Conservation (phyloP, 2,113 vertebrate genomes). For the Micromys minutus region DNA sequence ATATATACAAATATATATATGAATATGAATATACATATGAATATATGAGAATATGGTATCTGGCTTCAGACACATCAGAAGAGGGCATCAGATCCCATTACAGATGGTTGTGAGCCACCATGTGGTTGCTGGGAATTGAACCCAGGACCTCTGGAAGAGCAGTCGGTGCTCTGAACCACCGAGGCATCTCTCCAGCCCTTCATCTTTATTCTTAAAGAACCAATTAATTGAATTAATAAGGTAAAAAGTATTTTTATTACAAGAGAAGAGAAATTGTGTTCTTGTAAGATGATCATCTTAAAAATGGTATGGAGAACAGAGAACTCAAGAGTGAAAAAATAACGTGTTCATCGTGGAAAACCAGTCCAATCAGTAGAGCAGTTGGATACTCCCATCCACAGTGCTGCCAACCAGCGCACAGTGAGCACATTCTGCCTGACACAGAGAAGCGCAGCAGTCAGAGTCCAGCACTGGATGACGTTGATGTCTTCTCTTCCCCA, state of each 20-base stretch:
- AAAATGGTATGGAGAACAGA: background rate
- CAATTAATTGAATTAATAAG: background rate
- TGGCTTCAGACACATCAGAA: too few species aligned
- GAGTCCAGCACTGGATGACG: background rate
- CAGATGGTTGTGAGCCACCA: too few species aligned
- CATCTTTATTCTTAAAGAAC: background rate
- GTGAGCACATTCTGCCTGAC: background rate
- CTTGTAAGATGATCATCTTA: background rate
- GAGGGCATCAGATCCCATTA: too few species aligned
- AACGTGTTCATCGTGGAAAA: background rate
- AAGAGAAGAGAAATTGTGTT: background rate
- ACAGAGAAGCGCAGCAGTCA: background rate
- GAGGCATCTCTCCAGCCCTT: too few species aligned
- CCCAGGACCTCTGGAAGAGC: too few species aligned
- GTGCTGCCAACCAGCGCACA: background rate
- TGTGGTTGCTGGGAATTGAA: too few species aligned
- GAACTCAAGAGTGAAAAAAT: background rate
- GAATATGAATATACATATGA: too few species aligned
- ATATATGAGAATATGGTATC: too few species aligned
- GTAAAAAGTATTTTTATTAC: conserved; percentile 9
- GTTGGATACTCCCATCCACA: background rate
- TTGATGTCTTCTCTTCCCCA: background rate
- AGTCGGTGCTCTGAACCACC: too few species aligned
- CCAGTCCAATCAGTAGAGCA: background rate
- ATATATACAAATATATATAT: too few species aligned